These are phyloP conservation scores for Clivina fossor DNA, from an alignment of 2,888 invertebrate genomes.

Conservation along the genomic window DNA sequence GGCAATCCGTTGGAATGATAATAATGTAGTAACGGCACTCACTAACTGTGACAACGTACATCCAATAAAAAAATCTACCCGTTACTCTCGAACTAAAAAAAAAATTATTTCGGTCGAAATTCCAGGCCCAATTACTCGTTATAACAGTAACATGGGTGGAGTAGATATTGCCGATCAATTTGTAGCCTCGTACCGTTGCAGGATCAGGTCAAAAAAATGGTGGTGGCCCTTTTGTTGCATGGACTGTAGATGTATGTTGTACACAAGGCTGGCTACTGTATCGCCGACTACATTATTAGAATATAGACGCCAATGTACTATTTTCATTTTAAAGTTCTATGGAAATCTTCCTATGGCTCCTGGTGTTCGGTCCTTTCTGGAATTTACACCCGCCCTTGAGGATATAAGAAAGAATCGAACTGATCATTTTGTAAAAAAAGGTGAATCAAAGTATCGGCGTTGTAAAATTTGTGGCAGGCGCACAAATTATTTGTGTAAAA, in stretches of 20 bases:
- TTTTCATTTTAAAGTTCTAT: conserved; percentile 4
- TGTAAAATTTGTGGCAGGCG: conserved; percentile 1
- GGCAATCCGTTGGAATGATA: conserved; percentile 40
- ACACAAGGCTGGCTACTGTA: conserved; percentile 21
- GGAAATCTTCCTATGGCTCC: neutral
- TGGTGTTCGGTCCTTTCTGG: conserved; percentile 4
- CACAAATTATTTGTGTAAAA: conserved; percentile 4
- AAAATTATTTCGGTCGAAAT: conserved; percentile 27
- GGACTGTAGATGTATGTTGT: conserved; percentile 2
- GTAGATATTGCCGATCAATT: conserved; percentile 30
- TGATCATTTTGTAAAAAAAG: neutral
- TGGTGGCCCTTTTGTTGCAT: conserved; percentile 23
- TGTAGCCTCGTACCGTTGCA: conserved; percentile 22
- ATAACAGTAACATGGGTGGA: conserved; percentile 32
- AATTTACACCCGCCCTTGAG: conserved; percentile 2
- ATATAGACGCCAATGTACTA: conserved; percentile 1
- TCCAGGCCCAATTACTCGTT: conserved; percentile 22
- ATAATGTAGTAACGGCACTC: conserved; percentile 37
- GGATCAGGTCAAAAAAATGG: conserved; percentile 30
- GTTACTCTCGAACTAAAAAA: conserved; percentile 22
- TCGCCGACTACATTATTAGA: conserved; percentile 10
- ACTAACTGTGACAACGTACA: conserved; percentile 35
- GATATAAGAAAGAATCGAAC: neutral
- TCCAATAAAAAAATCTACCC: conserved; percentile 26
- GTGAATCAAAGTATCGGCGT: neutral